A percentile compares a stretch with the other conserved stretches of the same genome.
These are phyloP conservation scores for Zootermopsis nevadensis DNA, from an alignment of 2,888 invertebrate genomes.

Conservation along the genomic window DNA sequence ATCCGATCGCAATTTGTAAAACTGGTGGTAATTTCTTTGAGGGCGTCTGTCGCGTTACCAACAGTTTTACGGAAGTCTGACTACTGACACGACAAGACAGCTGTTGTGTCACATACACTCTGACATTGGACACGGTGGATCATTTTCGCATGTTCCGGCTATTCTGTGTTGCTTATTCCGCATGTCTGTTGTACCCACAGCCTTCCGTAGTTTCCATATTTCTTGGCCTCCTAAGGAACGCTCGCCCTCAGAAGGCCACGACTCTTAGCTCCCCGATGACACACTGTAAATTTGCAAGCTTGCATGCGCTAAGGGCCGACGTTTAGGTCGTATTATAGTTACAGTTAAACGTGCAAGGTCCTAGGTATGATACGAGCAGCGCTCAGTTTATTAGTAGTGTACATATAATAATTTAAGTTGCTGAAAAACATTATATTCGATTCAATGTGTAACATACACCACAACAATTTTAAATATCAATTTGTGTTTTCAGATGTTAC, in stretches of 20 bases:
- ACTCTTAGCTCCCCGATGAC: background rate
- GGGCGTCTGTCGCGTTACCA: background rate
- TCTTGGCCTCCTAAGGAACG: constrained; percentile 32
- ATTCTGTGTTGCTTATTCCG: constrained; percentile 5
- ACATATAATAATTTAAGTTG: no score
- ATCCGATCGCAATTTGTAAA: constrained; percentile 15
- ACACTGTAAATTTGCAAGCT: constrained; percentile 7
- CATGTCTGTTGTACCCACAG: background rate
- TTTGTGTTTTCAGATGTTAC: no score
- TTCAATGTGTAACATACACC: no score
- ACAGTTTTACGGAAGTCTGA: constrained; percentile 8
- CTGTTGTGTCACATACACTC: constrained; percentile 22
- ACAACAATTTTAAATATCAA: no score
- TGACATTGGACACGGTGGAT: background rate
- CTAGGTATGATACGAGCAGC: no score
- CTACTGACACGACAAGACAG: constrained; percentile 22
- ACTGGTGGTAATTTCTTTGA: background rate
- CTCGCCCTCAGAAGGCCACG: constrained; percentile 32
- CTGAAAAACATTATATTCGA: no score
- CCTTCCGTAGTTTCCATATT: background rate
- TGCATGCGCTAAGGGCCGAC: constrained; percentile 5
- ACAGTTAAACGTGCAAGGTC: background rate
- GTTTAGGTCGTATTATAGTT: background rate
- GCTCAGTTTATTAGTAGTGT: no score
- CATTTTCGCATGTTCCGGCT: background rate